These are phyloP conservation scores for Apantesis nais DNA, from an alignment of 2,888 invertebrate species.

Conservation along the genomic window DNA sequence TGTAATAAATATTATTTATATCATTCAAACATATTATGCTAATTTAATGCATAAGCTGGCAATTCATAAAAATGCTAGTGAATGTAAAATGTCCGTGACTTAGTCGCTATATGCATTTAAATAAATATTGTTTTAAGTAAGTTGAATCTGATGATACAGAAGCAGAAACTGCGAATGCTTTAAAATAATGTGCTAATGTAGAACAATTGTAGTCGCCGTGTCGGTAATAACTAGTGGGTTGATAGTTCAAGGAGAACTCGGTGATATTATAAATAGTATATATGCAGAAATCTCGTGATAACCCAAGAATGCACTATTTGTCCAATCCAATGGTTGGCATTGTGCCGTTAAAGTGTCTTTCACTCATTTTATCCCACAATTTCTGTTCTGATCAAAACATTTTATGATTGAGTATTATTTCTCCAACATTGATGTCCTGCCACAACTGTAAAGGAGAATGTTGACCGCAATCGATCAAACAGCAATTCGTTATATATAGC, in stretches of 20 bases:
- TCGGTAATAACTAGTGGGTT: conserved; percentile 20
- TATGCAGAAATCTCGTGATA: not conserved
- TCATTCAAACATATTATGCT: conserved; percentile 16
- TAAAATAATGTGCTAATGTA: conserved; percentile 35
- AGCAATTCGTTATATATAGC: conserved; percentile 48
- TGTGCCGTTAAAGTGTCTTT: not conserved
- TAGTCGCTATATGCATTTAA: conserved; percentile 8
- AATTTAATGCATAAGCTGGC: conserved; percentile 59
- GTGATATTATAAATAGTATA: not conserved
- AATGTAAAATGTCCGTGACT: conserved; percentile 21
- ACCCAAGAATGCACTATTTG: not conserved
- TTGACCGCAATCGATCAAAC: conserved; percentile 63
- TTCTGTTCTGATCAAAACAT: not conserved
- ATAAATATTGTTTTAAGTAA: not conserved
- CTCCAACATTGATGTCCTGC: conserved; percentile 8
- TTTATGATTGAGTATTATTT: not conserved
- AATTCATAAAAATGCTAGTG: conserved; percentile 53
- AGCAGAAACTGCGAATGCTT: conserved; percentile 28
- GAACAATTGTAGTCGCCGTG: conserved; percentile 25
- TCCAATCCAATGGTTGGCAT: not conserved
- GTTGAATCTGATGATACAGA: conserved; percentile 18
- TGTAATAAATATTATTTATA: conserved; percentile 22
- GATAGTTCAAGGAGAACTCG: not conserved
- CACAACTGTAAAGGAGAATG: conserved; percentile 33
- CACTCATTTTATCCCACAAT: not conserved